A percentile compares a stretch with the other conserved stretches of the same genome.
Evolutionary conservation across 1,140 invertebrate species (phyloP).

Genomic region (Calosoma granatense): DNA sequence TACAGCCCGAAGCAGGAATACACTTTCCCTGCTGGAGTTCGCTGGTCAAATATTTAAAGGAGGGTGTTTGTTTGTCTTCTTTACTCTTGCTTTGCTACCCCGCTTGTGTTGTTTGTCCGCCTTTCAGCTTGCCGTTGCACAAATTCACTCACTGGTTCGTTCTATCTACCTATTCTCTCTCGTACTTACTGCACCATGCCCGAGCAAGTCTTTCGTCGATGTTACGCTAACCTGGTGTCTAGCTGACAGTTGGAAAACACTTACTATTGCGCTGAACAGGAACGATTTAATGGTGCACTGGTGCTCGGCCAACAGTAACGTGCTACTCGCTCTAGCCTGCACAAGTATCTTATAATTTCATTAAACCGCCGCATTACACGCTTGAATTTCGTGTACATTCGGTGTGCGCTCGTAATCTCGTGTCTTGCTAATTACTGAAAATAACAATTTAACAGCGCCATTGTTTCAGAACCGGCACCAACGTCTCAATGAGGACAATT

Average conservation of each 20-base stretch:
- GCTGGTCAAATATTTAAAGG: conserved; percentile 9
- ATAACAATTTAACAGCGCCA: conserved; percentile 7
- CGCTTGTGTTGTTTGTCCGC: neutral
- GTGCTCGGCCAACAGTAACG: neutral
- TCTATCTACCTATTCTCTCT: too few species aligned
- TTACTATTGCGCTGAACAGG: too few species aligned
- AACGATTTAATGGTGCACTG: too few species aligned
- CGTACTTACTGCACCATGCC: too few species aligned
- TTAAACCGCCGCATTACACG: neutral
- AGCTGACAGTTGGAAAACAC: too few species aligned
- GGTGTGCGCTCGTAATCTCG: neutral
- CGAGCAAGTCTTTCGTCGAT: too few species aligned
- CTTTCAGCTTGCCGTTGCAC: neutral
- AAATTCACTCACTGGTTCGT: too few species aligned
- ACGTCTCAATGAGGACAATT: neutral
- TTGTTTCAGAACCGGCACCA: neutral
- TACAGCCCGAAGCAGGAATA: neutral
- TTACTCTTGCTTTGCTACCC: conserved; percentile 7
- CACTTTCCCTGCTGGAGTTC: neutral
- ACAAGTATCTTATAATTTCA: conserved; percentile 8
- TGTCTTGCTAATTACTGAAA: conserved; percentile 8
- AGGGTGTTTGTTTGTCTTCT: conserved; percentile 7
- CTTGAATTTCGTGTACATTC: neutral
- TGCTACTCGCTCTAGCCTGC: neutral
- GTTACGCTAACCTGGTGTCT: too few species aligned